Evolutionary conservation across 2,888 invertebrate genomes (phyloP).

Genomic region (Heteromyza rotundicornis): DNA sequence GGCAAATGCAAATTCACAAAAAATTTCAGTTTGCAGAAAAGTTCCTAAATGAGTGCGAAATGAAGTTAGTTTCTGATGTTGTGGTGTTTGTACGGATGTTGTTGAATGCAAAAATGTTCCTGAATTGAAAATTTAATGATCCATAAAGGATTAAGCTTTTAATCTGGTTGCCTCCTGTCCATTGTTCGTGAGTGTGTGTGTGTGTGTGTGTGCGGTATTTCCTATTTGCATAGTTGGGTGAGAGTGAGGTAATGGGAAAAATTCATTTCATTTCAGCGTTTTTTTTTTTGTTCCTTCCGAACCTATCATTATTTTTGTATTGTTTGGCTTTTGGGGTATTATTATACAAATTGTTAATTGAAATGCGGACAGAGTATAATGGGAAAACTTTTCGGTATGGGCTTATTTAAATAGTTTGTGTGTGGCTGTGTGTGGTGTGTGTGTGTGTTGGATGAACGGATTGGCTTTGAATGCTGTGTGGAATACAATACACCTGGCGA

Average conservation of each 20-base stretch:
- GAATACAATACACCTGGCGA: neutral
- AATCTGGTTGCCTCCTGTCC: neutral
- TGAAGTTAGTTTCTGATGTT: neutral
- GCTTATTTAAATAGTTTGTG: neutral
- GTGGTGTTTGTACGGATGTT: neutral
- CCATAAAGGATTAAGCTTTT: constrained; percentile 11
- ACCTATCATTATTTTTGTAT: neutral
- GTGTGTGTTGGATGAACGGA: neutral
- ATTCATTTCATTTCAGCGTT: neutral
- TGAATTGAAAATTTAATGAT: constrained; percentile 13
- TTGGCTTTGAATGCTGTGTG: neutral
- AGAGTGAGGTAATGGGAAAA: neutral
- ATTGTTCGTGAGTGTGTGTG: neutral
- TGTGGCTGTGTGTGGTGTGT: neutral
- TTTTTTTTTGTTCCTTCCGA: no score
- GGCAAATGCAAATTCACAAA: neutral
- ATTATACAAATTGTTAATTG: constrained; percentile 6
- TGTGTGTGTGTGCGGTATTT: neutral
- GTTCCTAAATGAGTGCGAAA: neutral
- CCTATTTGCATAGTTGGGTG: neutral
- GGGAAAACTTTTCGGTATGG: neutral
- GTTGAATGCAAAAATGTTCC: neutral
- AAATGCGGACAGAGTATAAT: neutral
- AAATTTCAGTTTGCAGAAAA: neutral
- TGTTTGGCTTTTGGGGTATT: neutral